Evolutionary conservation across 2,797 vertebrate species (phyloP), one percentile per base, ranked within the genome.

Genomic region (Xenops minutus): DNA sequence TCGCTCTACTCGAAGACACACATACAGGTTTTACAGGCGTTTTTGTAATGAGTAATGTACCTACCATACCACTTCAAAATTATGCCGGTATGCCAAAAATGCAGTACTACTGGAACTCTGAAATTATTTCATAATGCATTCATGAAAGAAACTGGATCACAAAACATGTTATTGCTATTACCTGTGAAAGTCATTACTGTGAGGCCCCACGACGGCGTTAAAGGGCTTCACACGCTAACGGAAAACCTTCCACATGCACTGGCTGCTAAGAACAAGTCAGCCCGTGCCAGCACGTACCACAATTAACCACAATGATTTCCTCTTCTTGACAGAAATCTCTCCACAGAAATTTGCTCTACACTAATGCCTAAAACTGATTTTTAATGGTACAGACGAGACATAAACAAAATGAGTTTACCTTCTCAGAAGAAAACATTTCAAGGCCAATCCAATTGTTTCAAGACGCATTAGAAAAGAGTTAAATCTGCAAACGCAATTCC

Each of bases 221-320:
- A 76, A 54, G 73, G 43, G 73, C 77, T 51, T 26, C 82, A 26
- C 34, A 37, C 0, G 3, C 58, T 58, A 55, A 7, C 0, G 9
- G 84, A 80, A 95, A 95, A 82, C 74, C 88, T 89, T 85, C 29
- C 88, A 32, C 73, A 90, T 41, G 36, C 86, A 18, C 20, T 61
- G 93, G 80, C 85, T 92, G 84, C 90, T 88, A 61, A 13, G 5
- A 74, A 7, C 4, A 4, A 63, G 56, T 2, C 74, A 67, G 56
- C 52, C 81, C 18, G 41, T 19, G 94, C 92, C 93, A 92, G 51
- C 89, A 74, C 8, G 4, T 71, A 91, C 78, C 88, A 64, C 78
- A 43, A 83, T n/a, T 43, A 85, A 89, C 88, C 93, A 92, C 92
- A 96, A 46, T 10, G 8, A 69, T 68, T 91, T 96, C 93, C 93